These are phyloP conservation scores for Spodoptera exigua DNA, from an alignment of 2,888 invertebrate species.

Conservation along the genomic window DNA sequence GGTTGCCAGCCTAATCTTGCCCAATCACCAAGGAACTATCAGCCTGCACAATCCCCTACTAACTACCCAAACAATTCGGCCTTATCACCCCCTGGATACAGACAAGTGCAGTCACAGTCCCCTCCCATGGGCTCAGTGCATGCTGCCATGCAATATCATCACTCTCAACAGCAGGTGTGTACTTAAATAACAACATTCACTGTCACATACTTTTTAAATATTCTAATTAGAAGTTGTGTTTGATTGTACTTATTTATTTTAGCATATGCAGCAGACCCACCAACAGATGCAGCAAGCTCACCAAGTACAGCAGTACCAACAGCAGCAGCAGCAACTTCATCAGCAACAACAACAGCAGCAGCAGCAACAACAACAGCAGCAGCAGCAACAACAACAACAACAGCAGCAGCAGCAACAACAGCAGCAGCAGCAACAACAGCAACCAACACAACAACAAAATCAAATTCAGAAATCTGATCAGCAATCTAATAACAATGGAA, in stretches of 20 bases:
- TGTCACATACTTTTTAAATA: too few relatives aligned
- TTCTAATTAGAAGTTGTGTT: too few relatives aligned
- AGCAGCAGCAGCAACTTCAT: slow-evolving; percentile 74
- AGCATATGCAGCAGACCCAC: slow-evolving; percentile 75
- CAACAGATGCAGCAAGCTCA: slow-evolving; percentile 77
- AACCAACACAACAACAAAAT: slow-evolving; percentile 69
- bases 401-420: slow-evolving; percentile 73
- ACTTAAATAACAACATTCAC: background rate
- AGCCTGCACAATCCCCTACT: slow-evolving; percentile 89
- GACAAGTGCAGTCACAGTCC: slow-evolving; percentile 85
- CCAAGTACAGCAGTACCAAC: slow-evolving; percentile 82
- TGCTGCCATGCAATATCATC: slow-evolving; percentile 85
- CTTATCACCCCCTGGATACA: slow-evolving; percentile 88
- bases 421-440: slow-evolving; percentile 73
- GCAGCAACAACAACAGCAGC: slow-evolving; percentile 74
- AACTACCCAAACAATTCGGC: slow-evolving; percentile 83
- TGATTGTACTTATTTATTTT: too few relatives aligned
- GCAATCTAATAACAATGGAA: slow-evolving; percentile 83
- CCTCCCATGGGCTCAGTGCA: slow-evolving; percentile 87
- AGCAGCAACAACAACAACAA: slow-evolving; percentile 74
- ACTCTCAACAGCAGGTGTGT: slow-evolving; percentile 84
- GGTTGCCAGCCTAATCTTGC: slow-evolving; percentile 80
- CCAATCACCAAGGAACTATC: slow-evolving; percentile 85
- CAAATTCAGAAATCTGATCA: slow-evolving; percentile 81
- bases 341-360: slow-evolving; percentile 73